These are phyloP conservation scores for Melinaea menophilus DNA, from an alignment of 2,888 invertebrate genomes.

Conservation along the genomic window DNA sequence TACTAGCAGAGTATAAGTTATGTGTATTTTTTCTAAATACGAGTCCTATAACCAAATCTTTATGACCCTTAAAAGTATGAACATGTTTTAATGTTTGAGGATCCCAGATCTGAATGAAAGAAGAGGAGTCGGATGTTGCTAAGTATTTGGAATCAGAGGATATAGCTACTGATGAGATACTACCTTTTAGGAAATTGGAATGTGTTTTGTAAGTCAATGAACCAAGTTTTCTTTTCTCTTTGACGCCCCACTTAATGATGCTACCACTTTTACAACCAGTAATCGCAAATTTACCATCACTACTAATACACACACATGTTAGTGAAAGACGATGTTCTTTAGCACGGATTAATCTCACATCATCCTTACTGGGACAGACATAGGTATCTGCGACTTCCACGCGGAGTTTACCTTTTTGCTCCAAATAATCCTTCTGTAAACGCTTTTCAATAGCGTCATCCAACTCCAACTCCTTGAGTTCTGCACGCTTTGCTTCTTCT, in stretches of 20 bases:
- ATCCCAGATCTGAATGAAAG: conserved; percentile 90
- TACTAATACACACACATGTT: conserved; percentile 88
- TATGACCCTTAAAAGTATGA: conserved; percentile 89
- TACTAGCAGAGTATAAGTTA: conserved; percentile 88
- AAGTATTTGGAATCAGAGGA: conserved; percentile 90
- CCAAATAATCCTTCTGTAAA: conserved; percentile 90
- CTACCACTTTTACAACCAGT: conserved; percentile 93
- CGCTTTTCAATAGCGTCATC: conserved; percentile 84
- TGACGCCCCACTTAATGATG: conserved; percentile 90
- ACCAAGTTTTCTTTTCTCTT: conserved; percentile 80
- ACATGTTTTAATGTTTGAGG: conserved; percentile 85
- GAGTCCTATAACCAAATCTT: conserved; percentile 84
- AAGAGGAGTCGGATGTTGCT: conserved; percentile 75
- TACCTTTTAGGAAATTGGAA: conserved; percentile 60
- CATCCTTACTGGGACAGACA: conserved; percentile 46
- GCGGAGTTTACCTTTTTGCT: conserved; percentile 89
- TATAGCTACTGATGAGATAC: conserved; percentile 83
- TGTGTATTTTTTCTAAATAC: conserved; percentile 91
- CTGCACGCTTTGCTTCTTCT: conserved; percentile 84
- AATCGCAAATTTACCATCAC: conserved; percentile 84
- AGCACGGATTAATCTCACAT: conserved; percentile 79
- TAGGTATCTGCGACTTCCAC: conserved; percentile 83
- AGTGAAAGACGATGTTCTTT: conserved; percentile 88
- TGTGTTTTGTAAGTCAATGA: conserved; percentile 71
- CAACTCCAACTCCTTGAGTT: conserved; percentile 79